Base-by-base conservation (phyloP, 2,113 vertebrate genomes). In the Recurvirostra avosetta region DNA sequence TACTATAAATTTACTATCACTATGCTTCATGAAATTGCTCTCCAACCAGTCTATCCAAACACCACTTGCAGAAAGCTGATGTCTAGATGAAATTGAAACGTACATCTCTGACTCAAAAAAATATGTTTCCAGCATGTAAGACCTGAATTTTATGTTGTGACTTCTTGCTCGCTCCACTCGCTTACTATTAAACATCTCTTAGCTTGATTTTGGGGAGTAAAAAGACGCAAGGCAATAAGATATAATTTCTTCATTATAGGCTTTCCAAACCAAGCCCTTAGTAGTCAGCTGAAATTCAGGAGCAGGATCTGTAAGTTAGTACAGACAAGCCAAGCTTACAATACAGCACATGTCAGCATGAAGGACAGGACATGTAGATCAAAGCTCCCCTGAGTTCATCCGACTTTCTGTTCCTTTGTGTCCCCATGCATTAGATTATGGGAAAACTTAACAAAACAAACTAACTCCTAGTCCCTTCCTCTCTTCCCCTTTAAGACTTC, bases 371-470 rank as follows among this genome's bases (percentile, higher is more conserved):
- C 1, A 1, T 59, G 19, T 34, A 89, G 84, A 91, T 89, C 89
- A 96, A 94, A 97, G 78, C 34, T 88, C 7, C 71, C 38, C 34
- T 66, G 17, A 10, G 49, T 65, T 89, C 77, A 61, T 89, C 49
- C 61, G 76, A 87, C 45, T 96, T 90, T 90, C 77, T 91, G 43
- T 82, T 95, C 77, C 49, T 92, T 50, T 61, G 11, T 55, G 66
- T 52, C 86, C 56, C 84, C 1, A 0, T 45, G 40, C 25, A 12
- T 58, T 65, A 73, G 62, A 79, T 91, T 94, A 85, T 1, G 0
- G 92, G 74, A 96, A 96, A 79, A 92, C 34, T 73, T 93, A 85
- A 78, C 34, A 91, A 92, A 97, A 96, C 63, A 94, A 95, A 73
- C 79, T 5, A 62, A 49, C 38, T 78, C 41, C 52, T 56, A 53